Evolutionary conservation across 1,140 invertebrate genomes (phyloP), one percentile per base, ranked within the genome.

Genomic region (Idris sp.): DNA sequence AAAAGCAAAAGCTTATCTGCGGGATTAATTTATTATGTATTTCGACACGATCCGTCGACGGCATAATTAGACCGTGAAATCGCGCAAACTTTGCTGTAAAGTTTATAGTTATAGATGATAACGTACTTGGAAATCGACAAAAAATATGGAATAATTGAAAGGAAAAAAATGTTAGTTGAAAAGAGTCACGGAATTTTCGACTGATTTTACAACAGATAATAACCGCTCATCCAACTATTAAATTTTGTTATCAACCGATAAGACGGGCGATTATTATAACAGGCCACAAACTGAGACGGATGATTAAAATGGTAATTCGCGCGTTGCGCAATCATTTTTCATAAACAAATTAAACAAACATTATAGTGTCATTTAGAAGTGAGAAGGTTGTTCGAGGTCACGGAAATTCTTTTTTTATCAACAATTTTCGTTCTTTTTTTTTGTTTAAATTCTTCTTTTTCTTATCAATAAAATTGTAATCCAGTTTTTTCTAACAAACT

Each of bases 51-150:
- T 31, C 19, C n/a, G 11, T 46, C 9, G 36, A 2, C 33, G 33
- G 9, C 2, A 35, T 31, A 62, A 62, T 62, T 62, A 62, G 58
- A 62, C 58, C 58, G 44, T 62, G 35, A 62, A 62, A 62, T 62
- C 31, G 22, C 9, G n/a, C 15, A 25, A 44, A 62, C 41, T 59
- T 59, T 36, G 54, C 38, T 31, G 54, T n/a, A 36, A 44, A n/a
- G n/a, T n/a, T n/a, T n/a, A n/a, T n/a, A n/a, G n/a, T n/a, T n/a
- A n/a, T n/a, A n/a, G n/a, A n/a, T n/a, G n/a, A n/a, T n/a, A n/a
- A n/a, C n/a, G n/a, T n/a, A n/a, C n/a, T n/a, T n/a, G n/a, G n/a
- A n/a, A n/a, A n/a, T n/a, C n/a, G n/a, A n/a, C n/a, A n/a, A n/a
- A n/a, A n/a, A n/a, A n/a, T n/a, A n/a, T n/a, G n/a, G n/a, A n/a